phyloP scores from a whole-genome alignment of 2,888 invertebrate species.

The Zeuzera pyrina region DNA sequence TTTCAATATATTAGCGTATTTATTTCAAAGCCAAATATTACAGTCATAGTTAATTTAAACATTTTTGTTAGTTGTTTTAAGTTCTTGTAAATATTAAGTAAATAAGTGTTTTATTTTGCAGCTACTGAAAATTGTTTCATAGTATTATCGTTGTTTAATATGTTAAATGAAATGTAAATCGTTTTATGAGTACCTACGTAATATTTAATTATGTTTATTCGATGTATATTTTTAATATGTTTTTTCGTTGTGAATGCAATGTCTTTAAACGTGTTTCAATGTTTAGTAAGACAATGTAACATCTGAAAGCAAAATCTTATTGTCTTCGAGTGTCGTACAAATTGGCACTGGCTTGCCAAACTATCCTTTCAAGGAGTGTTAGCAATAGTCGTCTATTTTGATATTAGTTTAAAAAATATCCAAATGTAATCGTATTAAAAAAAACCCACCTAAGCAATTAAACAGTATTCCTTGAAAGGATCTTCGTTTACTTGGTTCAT shows the following conservation, averaged over 20 bases:
- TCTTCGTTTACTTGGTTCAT: too few relatives aligned
- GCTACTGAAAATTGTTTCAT: slow-evolving; percentile 49
- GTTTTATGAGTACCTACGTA: slow-evolving; percentile 40
- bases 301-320: neutral
- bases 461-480: too few relatives aligned
- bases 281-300: slow-evolving; percentile 14
- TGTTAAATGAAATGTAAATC: slow-evolving; percentile 48
- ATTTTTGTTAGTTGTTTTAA: slow-evolving; percentile 60
- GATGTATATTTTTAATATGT: slow-evolving; percentile 56
- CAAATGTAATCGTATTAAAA: too few relatives aligned
- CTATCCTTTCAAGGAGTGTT: slow-evolving; percentile 11
- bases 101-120: slow-evolving; percentile 60
- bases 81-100: slow-evolving; percentile 62
- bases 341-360: slow-evolving; percentile 15
- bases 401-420: too few relatives aligned
- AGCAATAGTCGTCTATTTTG: too few relatives aligned
- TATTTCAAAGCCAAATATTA: slow-evolving; percentile 73
- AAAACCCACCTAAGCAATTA: too few relatives aligned
- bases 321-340: slow-evolving; percentile 9
- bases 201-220: slow-evolving; percentile 57
- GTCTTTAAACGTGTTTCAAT: slow-evolving; percentile 35
- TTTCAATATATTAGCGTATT: slow-evolving; percentile 69
- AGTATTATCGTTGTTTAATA: slow-evolving; percentile 70
- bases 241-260: slow-evolving; percentile 49
- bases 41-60: slow-evolving; percentile 64